phyloP scores from a whole-genome alignment of 2,797 vertebrate species.

The Kryptolebias ocellatus region DNA sequence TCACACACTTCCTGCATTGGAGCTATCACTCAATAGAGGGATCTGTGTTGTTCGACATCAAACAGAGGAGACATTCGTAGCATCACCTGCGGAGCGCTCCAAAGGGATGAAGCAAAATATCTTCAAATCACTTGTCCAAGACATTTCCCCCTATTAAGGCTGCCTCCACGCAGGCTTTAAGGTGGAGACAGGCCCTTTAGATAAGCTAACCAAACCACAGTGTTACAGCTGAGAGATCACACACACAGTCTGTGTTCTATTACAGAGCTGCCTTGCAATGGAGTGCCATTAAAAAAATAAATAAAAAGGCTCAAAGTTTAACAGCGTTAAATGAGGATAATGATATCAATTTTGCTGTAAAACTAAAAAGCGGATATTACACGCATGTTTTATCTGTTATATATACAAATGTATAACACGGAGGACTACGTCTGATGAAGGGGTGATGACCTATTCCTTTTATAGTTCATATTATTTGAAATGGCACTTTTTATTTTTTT shows the following conservation, averaged over 20 bases:
- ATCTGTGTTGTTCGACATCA: conserved; percentile 99
- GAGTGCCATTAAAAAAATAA: conserved; percentile 67
- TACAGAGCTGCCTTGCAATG: conserved; percentile 62
- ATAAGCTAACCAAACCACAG: conserved; percentile 77
- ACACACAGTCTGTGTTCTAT: conserved; percentile 75
- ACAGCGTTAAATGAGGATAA: conserved; percentile 30
- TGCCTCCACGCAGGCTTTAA: conserved; percentile 89
- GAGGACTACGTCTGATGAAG: too few relatives aligned
- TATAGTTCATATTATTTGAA: too few relatives aligned
- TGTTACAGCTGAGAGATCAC: conserved; percentile 87
- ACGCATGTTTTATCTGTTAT: background rate
- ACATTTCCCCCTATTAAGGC: conserved; percentile 97
- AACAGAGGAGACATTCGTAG: conserved; percentile 85
- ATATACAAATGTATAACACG: background rate
- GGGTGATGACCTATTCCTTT: too few relatives aligned
- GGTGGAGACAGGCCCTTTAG: conserved; percentile 87
- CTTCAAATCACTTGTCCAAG: conserved; percentile 99
- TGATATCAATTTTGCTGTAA: conserved; percentile 11
- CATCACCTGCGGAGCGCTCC: conserved; percentile 96
- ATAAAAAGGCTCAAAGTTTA: conserved; percentile 29
- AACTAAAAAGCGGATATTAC: conserved; percentile 17
- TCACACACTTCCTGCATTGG: conserved; percentile 91
- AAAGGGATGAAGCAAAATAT: conserved; percentile 96
- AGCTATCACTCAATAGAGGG: conserved; percentile 90
- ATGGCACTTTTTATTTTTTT: background rate